Conservation (phyloP, 2,113 vertebrate species). For the Eleginops maclovinus region DNA sequence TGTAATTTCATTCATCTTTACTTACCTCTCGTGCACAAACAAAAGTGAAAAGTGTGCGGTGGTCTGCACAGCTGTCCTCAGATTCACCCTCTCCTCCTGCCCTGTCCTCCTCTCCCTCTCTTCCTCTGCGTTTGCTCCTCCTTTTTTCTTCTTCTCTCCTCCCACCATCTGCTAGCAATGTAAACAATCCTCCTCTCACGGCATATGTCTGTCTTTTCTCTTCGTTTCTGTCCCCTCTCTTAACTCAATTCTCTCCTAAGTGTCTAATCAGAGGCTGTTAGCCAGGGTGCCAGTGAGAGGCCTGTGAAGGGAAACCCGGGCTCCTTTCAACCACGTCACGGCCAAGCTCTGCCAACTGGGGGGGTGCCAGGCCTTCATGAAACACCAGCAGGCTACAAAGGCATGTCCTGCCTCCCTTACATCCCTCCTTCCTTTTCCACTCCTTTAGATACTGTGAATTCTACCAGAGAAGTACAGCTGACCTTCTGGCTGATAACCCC, state of each 20-base stretch:
- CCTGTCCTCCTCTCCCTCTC: constrained; percentile 63
- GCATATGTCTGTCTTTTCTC: constrained; percentile 55
- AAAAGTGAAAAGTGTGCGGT: constrained; percentile 44
- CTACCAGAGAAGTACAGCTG: constrained; percentile 27
- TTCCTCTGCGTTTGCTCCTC: constrained; percentile 64
- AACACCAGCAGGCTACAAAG: constrained; percentile 66
- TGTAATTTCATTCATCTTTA: constrained; percentile 47
- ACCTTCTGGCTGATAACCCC: constrained; percentile 47
- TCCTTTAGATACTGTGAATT: constrained; percentile 36
- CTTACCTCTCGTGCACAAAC: constrained; percentile 60
- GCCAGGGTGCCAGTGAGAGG: constrained; percentile 68
- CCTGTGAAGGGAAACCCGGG: constrained; percentile 67
- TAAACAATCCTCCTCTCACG: constrained; percentile 72
- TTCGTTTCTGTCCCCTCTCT: constrained; percentile 17
- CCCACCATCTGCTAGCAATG: constrained; percentile 69
- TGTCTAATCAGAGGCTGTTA: constrained; percentile 49
- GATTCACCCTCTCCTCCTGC: constrained; percentile 72
- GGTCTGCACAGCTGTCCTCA: constrained; percentile 71
- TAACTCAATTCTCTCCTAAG: constrained; percentile 36
- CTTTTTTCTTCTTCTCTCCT: constrained; percentile 63
- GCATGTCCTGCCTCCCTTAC: constrained; percentile 47
- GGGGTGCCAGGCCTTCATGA: constrained; percentile 74
- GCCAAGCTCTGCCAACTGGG: constrained; percentile 73
- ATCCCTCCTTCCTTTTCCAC: constrained; percentile 46
- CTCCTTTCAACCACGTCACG: constrained; percentile 52